phyloP scores from a whole-genome alignment of 2,113 vertebrate species.

The Turdus rufiventris region DNA sequence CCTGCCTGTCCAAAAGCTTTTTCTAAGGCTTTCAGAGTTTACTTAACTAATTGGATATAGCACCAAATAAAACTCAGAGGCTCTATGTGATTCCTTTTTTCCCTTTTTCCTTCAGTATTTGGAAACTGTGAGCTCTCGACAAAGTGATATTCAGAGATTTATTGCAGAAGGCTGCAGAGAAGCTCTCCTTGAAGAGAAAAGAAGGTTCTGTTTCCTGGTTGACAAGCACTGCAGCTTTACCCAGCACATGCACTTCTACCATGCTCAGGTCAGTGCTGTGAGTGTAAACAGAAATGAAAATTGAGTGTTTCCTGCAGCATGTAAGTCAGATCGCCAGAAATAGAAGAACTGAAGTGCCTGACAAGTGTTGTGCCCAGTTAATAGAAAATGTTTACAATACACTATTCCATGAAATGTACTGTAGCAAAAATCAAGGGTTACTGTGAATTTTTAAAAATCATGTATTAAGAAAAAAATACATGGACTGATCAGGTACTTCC shows the following conservation, averaged over 20 bases:
- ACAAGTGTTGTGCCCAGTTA: background rate
- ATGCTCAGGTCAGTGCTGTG: conserved; percentile 79
- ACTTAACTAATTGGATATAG: background rate
- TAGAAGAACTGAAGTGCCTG: background rate
- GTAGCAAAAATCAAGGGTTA: background rate
- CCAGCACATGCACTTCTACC: conserved; percentile 81
- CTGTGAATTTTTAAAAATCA: background rate
- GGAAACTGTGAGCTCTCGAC: conserved; percentile 85
- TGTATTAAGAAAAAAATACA: background rate
- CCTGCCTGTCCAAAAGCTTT: background rate
- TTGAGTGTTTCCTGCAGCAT: background rate
- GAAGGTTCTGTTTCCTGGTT: conserved; percentile 94
- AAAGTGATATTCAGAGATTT: conserved; percentile 92
- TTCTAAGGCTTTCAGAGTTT: background rate
- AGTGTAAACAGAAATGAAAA: background rate
- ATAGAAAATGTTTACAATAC: background rate
- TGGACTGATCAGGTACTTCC: background rate
- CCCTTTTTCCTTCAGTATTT: conserved; percentile 75
- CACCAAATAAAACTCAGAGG: background rate
- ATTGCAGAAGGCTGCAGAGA: conserved; percentile 92
- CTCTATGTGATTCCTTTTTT: background rate
- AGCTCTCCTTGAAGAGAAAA: conserved; percentile 92
- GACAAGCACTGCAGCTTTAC: conserved; percentile 95
- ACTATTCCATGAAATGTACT: background rate
- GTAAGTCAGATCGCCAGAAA: background rate